A percentile compares a stretch with the other conserved stretches of the same genome.
Evolutionary conservation across 1,140 invertebrate genomes (phyloP).

Genomic region (Acromyrmex heyeri): DNA sequence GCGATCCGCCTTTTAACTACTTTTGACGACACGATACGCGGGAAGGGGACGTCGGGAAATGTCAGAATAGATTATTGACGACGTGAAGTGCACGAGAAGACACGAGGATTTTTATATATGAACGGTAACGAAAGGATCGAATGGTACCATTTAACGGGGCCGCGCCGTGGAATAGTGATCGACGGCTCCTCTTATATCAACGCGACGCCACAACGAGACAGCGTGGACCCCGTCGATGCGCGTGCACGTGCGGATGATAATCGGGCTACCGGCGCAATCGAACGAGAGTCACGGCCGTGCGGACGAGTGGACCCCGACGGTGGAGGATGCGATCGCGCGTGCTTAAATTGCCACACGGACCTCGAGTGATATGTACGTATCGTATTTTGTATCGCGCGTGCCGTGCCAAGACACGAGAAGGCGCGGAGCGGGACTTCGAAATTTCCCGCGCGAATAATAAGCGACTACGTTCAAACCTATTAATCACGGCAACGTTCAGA

Average conservation of each 20-base stretch:
- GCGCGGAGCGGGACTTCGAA: not conserved
- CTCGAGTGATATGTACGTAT: conserved; percentile 2
- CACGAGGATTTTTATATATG: not conserved
- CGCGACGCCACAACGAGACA: not conserved
- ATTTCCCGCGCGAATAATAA: not conserved
- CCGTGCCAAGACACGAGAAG: not conserved
- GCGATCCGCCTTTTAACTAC: not conserved
- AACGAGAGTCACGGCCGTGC: not conserved
- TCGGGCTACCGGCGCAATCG: not conserved
- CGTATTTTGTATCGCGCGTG: not conserved
- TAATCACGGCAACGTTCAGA: no score
- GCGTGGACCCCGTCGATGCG: not conserved
- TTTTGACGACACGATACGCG: not conserved
- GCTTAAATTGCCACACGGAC: not conserved
- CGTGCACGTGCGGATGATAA: not conserved
- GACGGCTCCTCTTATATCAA: not conserved
- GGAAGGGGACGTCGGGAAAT: not conserved
- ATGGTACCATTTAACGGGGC: not conserved
- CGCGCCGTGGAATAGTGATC: not conserved
- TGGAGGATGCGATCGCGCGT: conserved; percentile 30
- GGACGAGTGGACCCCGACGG: conserved; percentile 2
- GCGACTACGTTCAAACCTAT: not conserved
- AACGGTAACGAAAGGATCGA: not conserved
- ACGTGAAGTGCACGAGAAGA: not conserved
- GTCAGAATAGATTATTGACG: not conserved